Base-by-base conservation (phyloP, 2,888 invertebrate species). In the Pheosia tremula region DNA sequence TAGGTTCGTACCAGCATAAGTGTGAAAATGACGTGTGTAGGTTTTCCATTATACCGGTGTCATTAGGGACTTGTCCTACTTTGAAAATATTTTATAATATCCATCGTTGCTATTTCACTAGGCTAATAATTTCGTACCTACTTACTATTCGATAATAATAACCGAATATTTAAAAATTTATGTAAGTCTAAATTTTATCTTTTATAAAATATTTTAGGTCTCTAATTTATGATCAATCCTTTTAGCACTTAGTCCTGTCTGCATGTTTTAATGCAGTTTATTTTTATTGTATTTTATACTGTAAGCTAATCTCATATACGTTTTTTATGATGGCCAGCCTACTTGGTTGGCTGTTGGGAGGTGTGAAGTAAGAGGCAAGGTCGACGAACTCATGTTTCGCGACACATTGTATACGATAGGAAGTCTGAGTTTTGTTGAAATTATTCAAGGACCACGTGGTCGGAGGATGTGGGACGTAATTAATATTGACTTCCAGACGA, bases 311-410 rank as follows among this genome's bases (percentile, higher is more conserved):
- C 47, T n/a, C 47, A n/a, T 11, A 9, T 9, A n/a, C 3, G 24
- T 11, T 38, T 38, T 54, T 0, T 38, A 11, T 38, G 11, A 55
- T 55, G 55, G 55, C 10, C 6, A 55, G n/a, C 39, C n/a, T 55
- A 39, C 55, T 1, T 7, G 2, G 9, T n/a, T 54, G 6, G 5
- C 11, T 37, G 11, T 10, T n/a, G 52, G 60, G 64, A 65, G 57
- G 60, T 61, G 60, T 65, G 10, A 59, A 57, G 55, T 64, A 50
- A 62, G 61, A 60, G 50, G 57, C 64, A 67, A 67, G 66, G 58
- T 72, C 56, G 43, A 58, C 58, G 71, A 71, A 67, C 68, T 63
- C 47, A 47, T 55, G 52, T 61, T 55, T 55, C 55, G 39, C 55
- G 55, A 39, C 55, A 52, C 58, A 56, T 56, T 38, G 60, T 49